Evolutionary conservation across 92 coral and sea anemone genomes (phyloP).

Genomic region (Paragorgia papillata): DNA sequence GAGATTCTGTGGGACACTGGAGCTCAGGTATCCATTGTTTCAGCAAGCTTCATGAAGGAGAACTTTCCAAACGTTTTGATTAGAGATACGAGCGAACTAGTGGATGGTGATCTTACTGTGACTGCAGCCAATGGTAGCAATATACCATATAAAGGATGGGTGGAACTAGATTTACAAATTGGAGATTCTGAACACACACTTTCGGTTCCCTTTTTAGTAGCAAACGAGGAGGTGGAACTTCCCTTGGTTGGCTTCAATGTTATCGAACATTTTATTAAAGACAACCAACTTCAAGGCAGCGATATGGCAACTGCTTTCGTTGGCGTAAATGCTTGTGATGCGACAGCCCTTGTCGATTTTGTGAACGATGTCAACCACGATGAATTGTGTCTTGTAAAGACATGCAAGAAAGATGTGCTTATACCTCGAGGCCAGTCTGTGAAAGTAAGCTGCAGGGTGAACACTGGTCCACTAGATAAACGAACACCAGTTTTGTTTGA

Average conservation of each 20-base stretch:
- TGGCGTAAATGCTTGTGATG: neutral
- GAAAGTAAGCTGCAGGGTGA: slow-evolving; percentile 3
- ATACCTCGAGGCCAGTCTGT: neutral
- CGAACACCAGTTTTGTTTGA: too few species aligned
- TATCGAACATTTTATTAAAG: neutral
- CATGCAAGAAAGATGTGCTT: too few species aligned
- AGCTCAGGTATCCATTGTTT: slow-evolving; percentile 54
- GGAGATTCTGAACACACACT: slow-evolving; percentile 4
- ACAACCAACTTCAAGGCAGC: neutral
- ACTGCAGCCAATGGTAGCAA: slow-evolving; percentile 62
- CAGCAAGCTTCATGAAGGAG: slow-evolving; percentile 14
- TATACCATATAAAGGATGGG: slow-evolving; percentile 60
- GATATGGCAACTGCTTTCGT: slow-evolving; percentile 4
- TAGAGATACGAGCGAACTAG: neutral
- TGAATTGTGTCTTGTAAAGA: too few species aligned
- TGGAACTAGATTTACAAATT: slow-evolving; percentile 8
- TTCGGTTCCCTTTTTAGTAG: neutral
- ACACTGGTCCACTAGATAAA: slow-evolving; percentile 19
- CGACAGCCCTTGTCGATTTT: neutral
- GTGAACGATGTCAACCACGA: too few species aligned
- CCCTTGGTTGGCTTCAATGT: slow-evolving; percentile 5
- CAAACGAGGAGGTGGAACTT: slow-evolving; percentile 1
- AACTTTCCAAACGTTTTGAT: slow-evolving; percentile 4
- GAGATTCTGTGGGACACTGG: slow-evolving; percentile 66
- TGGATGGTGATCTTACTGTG: slow-evolving; percentile 33